Conservation (phyloP, 1,140 invertebrate genomes). For the Saccostrea echinata region DNA sequence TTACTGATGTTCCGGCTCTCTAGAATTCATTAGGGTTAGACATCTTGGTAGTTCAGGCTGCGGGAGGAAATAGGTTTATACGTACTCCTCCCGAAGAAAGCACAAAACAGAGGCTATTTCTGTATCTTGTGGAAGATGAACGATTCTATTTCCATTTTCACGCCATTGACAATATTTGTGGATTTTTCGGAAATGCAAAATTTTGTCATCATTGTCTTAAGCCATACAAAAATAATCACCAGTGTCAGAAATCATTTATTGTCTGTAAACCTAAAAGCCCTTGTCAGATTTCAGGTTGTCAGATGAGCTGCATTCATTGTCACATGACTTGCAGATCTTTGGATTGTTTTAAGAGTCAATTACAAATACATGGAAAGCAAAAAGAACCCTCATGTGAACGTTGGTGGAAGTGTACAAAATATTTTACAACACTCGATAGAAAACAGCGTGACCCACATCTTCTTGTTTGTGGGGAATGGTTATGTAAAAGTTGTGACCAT, state of each 20-base stretch:
- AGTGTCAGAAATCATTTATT: conserved; percentile 20
- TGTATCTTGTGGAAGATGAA: conserved; percentile 33
- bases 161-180: conserved; percentile 40
- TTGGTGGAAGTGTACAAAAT: conserved; percentile 43
- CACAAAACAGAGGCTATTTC: not conserved
- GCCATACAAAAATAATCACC: conserved; percentile 18
- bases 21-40: conserved; percentile 37
- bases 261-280: conserved; percentile 7
- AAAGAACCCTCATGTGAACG: not conserved
- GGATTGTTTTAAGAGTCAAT: conserved; percentile 31
- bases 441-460: not conserved
- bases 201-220: conserved; percentile 42
- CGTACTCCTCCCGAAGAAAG: not conserved
- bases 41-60: conserved; percentile 27
- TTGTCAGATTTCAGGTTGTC: not conserved
- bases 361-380: not conserved
- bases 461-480: conserved; percentile 23
- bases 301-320: conserved; percentile 40
- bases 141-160: conserved; percentile 26
- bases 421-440: conserved; percentile 1
- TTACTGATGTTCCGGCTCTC: conserved; percentile 29
- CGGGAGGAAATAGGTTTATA: conserved; percentile 39
- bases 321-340: conserved; percentile 42
- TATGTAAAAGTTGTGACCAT: conserved; percentile 39
- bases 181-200: conserved; percentile 35